Conservation (phyloP, 1,140 invertebrate genomes). For the Drosophila biarmipes region DNA sequence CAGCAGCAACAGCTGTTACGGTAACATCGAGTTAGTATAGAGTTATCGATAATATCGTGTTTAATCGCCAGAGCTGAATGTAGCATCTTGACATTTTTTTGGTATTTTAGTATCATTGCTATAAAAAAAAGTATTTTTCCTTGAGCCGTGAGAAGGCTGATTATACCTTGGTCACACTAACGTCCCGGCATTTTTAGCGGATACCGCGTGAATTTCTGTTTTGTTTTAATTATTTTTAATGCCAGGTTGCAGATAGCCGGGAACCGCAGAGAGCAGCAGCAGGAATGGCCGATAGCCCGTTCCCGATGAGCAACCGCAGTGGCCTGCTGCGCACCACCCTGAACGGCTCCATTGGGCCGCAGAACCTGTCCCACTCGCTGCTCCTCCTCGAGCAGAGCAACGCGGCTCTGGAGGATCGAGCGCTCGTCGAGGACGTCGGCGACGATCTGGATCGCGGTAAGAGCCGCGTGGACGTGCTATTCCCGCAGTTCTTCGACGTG, state of each 20-base stretch:
- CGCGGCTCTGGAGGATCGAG: slow-evolving; percentile 18
- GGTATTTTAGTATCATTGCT: no score
- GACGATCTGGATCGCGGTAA: slow-evolving; percentile 56
- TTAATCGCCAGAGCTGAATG: no score
- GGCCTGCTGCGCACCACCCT: slow-evolving; percentile 35
- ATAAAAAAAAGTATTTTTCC: no score
- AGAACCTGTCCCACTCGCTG: slow-evolving; percentile 46
- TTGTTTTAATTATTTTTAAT: slow-evolving; percentile 11
- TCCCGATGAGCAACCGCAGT: slow-evolving; percentile 28
- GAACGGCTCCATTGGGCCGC: slow-evolving; percentile 19
- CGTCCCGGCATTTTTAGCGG: slow-evolving; percentile 60
- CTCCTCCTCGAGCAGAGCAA: slow-evolving; percentile 42
- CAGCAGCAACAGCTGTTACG: slow-evolving; percentile 10
- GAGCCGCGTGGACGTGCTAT: slow-evolving; percentile 85
- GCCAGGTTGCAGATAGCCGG: background rate
- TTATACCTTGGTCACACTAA: no score
- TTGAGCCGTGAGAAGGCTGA: no score
- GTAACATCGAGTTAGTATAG: background rate
- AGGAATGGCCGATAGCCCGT: slow-evolving; percentile 39
- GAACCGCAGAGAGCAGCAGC: no score
- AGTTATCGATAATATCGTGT: background rate
- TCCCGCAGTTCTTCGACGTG: slow-evolving; percentile 87
- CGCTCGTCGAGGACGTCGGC: slow-evolving; percentile 27
- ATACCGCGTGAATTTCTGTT: slow-evolving; percentile 38
- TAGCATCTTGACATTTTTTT: no score